Conservation (phyloP, 1,140 invertebrate species). For the Bombus vancouverensis region DNA sequence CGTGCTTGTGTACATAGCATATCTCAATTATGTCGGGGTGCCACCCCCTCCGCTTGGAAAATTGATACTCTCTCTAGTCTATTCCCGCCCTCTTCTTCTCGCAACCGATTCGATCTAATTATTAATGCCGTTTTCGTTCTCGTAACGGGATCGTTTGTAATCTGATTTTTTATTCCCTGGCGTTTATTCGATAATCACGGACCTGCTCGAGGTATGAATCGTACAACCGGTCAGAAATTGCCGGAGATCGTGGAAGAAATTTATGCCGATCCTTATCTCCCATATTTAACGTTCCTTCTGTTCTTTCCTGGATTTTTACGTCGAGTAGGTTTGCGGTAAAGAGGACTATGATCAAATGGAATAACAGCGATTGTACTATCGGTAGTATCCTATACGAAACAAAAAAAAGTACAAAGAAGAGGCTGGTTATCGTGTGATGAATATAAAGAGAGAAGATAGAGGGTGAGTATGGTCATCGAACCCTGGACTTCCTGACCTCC, state of each 20-base stretch:
- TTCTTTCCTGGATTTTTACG: neutral
- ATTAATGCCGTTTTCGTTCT: constrained; percentile 3
- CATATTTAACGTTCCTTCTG: no score
- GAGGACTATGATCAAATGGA: neutral
- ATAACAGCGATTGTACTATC: neutral
- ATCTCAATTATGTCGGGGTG: constrained; percentile 43
- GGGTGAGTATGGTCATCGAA: constrained; percentile 33
- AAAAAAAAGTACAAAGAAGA: neutral
- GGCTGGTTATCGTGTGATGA: neutral
- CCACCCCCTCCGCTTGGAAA: constrained; percentile 9
- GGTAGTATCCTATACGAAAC: no score
- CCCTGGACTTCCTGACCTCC: constrained; percentile 28
- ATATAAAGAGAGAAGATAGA: neutral
- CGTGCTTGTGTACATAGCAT: constrained; percentile 43
- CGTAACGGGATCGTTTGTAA: neutral
- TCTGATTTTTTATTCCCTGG: neutral
- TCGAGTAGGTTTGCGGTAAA: neutral
- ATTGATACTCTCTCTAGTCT: constrained; percentile 28
- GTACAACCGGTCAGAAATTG: neutral
- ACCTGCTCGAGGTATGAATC: neutral
- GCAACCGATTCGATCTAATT: neutral
- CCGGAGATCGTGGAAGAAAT: neutral
- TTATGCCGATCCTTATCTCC: constrained; percentile 5
- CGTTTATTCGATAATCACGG: constrained; percentile 13
- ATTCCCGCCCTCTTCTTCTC: neutral